Percentiles rank a stretch among this genome's conserved stretches.
Evolutionary conservation across 2,113 vertebrate species (phyloP).

Genomic region (Saimiri boliviensis): DNA sequence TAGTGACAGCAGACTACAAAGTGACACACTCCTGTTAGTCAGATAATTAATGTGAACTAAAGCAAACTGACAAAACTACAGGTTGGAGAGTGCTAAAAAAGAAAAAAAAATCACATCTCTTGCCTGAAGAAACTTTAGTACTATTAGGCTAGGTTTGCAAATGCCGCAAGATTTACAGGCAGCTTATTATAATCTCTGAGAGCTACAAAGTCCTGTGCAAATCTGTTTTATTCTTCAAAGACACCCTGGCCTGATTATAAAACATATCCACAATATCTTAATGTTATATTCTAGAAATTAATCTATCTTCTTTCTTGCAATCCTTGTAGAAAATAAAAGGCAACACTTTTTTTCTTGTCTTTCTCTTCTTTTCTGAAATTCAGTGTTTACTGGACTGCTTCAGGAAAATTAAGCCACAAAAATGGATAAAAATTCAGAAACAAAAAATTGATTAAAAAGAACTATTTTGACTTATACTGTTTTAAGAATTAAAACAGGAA

Average conservation of each 20-base stretch:
- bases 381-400: not conserved
- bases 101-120: not conserved
- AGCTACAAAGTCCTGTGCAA: not conserved
- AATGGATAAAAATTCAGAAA: not conserved
- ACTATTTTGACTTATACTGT: not conserved
- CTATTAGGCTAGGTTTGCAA: not conserved
- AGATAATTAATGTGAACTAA: constrained; percentile 17
- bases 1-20: not conserved
- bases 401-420: not conserved
- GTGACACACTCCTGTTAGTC: not conserved
- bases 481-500: not conserved
- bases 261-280: not conserved
- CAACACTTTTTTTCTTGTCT: not conserved
- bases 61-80: not conserved
- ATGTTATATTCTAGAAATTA: not conserved
- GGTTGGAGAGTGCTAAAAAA: not conserved
- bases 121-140: constrained; percentile 30
- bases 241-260: not conserved
- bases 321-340: not conserved
- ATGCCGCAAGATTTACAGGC: not conserved
- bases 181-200: constrained; percentile 15
- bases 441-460: not conserved
- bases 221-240: not conserved
- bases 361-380: not conserved
- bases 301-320: not conserved